Base-by-base conservation (phyloP, 1,140 invertebrate species). In the Drosophila prosaltans region DNA sequence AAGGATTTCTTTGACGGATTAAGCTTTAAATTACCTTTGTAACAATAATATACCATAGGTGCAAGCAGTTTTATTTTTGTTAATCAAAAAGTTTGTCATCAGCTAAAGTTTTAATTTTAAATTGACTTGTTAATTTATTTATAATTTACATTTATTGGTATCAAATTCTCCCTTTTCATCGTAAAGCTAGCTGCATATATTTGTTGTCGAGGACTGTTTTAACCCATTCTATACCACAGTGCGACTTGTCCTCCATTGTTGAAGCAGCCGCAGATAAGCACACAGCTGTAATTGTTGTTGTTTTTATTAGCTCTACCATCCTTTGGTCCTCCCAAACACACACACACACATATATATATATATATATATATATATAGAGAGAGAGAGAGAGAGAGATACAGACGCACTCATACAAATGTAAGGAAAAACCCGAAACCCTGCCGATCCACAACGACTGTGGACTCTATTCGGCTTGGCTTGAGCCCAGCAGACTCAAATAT, bases 271-370 rank as follows among this genome's bases (percentile, higher is more conserved):
- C 21, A 26, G 45, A 51, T 6, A 21, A 32, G 32, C 61, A 73
- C 81, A 76, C 82, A 85, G 82, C 82, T 85, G 82, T 75, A 64
- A 75, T 74, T 85, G 83, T 88, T 86, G 82, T 85, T 82, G 83
- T 82, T 86, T 82, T 72, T 78, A 68, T 65, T 66, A 70, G 65
- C 65, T 65, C 54, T 67, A 70, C 61, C 73, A 72, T 85, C 70
- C 69, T 80, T 68, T 51, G 58, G 48, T 55, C 60, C 61, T 54
- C 68, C 55, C 63, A 54, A 24, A 59, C n/a, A 32, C 58, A 40
- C 10, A 60, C 51, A 64, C 6, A 55, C 16, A 16, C 0, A 16
- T 16, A 16, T 16, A 16, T 16, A 16, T 16, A 16, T 16, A 16
- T 16, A 16, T 16, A 16, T 16, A 16, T 16, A 16, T 16, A n/a